Evolutionary conservation across 2,797 vertebrate genomes (phyloP).

Genomic region (Notolabrus celidotus): DNA sequence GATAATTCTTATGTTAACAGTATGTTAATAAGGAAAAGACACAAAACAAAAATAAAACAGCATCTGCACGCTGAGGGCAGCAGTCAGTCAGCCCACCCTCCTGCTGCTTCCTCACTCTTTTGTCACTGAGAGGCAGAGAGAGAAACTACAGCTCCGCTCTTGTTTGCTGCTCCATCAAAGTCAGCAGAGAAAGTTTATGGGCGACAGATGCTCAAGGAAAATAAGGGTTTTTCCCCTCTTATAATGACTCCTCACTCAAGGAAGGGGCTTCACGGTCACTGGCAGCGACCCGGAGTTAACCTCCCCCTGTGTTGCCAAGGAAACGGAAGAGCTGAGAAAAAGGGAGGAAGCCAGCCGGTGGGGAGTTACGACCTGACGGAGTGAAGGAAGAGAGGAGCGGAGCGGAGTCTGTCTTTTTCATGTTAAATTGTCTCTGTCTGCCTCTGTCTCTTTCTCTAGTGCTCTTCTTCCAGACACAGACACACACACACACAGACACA

Average conservation of each 20-base stretch:
- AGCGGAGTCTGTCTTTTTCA: conserved; percentile 54
- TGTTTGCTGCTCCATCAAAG: conserved; percentile 84
- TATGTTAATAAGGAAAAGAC: conserved; percentile 35
- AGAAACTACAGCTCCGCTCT: conserved; percentile 70
- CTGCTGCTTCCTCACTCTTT: conserved; percentile 70
- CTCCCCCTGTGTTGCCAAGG: conserved; percentile 76
- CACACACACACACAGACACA: conserved; percentile 10
- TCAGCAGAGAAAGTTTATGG: conserved; percentile 83
- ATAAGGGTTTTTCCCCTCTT: conserved; percentile 51
- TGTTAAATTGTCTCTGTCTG: conserved; percentile 53
- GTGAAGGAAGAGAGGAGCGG: conserved; percentile 51
- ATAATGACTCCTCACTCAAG: conserved; percentile 54
- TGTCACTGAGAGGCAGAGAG: conserved; percentile 67
- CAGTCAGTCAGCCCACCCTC: conserved; percentile 70
- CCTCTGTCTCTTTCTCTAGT: conserved; percentile 35
- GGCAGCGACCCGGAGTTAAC: conserved; percentile 81
- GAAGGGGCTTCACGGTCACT: conserved; percentile 69
- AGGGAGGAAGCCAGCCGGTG: conserved; percentile 76
- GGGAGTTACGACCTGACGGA: conserved; percentile 74
- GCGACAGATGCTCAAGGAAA: conserved; percentile 86
- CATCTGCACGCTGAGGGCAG: conserved; percentile 71
- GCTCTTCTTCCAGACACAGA: conserved; percentile 47
- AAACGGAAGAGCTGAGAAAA: conserved; percentile 78
- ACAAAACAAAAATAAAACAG: conserved; percentile 57
- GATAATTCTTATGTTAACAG: conserved; percentile 20